These are phyloP conservation scores for Aphelinus atriplicis DNA, from an alignment of 1,140 invertebrate species.

Conservation along the genomic window DNA sequence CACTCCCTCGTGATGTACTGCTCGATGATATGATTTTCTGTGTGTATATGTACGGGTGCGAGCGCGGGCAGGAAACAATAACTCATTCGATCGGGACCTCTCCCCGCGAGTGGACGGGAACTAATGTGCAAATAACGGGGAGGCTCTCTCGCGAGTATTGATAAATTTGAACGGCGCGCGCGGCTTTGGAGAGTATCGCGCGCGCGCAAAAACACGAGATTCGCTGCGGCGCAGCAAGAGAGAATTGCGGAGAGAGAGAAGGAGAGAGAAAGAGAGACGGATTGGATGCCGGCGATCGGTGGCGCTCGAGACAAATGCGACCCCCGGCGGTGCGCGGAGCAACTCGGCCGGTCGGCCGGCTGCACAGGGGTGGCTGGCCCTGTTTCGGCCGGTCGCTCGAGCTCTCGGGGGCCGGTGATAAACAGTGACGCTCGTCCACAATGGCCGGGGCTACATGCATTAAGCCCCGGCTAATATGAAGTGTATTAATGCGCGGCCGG, in stretches of 20 bases:
- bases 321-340: slow-evolving; percentile 43
- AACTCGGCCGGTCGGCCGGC: not conserved
- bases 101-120: no score
- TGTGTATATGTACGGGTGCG: no score
- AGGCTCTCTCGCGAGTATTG: slow-evolving; percentile 6
- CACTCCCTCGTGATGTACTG: no score
- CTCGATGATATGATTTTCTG: no score
- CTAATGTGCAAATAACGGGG: no score
- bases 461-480: slow-evolving; percentile 66
- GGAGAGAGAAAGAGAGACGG: slow-evolving; percentile 44
- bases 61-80: no score
- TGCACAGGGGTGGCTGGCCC: not conserved
- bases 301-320: slow-evolving; percentile 60
- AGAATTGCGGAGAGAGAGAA: slow-evolving; percentile 12
- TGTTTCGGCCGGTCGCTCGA: not conserved
- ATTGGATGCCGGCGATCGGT: slow-evolving; percentile 59
- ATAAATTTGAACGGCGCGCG: slow-evolving; percentile 19
- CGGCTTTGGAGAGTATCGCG: not conserved
- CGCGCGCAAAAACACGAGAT: not conserved
- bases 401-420: slow-evolving; percentile 64
- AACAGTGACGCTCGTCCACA: slow-evolving; percentile 68
- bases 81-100: no score
- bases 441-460: slow-evolving; percentile 64
- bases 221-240: not conserved
- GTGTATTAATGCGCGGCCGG: slow-evolving; percentile 65